Percentiles rank a stretch among this genome's conserved stretches.
Conservation (phyloP, 2,888 invertebrate genomes). For the Ceramica pisi region DNA sequence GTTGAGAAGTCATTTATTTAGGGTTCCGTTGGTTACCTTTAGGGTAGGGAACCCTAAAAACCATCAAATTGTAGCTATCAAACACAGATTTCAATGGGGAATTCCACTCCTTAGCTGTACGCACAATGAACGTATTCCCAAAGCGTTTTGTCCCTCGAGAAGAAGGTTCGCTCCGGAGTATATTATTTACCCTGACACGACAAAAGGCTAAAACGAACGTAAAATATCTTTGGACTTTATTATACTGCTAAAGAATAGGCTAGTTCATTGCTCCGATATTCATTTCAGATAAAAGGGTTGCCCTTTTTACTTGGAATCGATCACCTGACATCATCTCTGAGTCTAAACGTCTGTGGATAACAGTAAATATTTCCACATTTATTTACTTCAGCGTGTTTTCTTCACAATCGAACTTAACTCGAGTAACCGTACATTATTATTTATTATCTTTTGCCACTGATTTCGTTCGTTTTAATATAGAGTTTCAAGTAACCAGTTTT, state of each 20-base stretch:
- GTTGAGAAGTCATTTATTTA: too few species aligned
- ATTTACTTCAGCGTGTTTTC: not conserved
- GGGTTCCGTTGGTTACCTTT: too few species aligned
- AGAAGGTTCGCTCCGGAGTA: not conserved
- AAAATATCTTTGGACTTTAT: not conserved
- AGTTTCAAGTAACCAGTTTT: too few species aligned
- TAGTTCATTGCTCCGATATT: slow-evolving; percentile 1
- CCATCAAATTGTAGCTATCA: too few species aligned
- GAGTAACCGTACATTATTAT: too few species aligned
- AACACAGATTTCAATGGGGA: too few species aligned
- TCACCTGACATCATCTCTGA: not conserved
- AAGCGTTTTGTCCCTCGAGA: not conserved
- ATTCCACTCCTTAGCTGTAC: too few species aligned
- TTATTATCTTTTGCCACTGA: too few species aligned
- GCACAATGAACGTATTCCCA: not conserved
- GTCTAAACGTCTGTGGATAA: not conserved
- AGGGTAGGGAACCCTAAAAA: too few species aligned
- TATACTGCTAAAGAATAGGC: not conserved
- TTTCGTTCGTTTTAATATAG: too few species aligned
- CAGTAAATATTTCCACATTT: not conserved
- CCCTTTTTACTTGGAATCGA: not conserved
- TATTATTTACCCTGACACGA: not conserved
- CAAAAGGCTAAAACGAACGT: not conserved
- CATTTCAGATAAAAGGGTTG: slow-evolving; percentile 4
- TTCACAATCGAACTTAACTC: too few species aligned